These are phyloP conservation scores for Centroberyx gerrardi DNA, from an alignment of 2,797 vertebrate genomes.

Conservation along the genomic window DNA sequence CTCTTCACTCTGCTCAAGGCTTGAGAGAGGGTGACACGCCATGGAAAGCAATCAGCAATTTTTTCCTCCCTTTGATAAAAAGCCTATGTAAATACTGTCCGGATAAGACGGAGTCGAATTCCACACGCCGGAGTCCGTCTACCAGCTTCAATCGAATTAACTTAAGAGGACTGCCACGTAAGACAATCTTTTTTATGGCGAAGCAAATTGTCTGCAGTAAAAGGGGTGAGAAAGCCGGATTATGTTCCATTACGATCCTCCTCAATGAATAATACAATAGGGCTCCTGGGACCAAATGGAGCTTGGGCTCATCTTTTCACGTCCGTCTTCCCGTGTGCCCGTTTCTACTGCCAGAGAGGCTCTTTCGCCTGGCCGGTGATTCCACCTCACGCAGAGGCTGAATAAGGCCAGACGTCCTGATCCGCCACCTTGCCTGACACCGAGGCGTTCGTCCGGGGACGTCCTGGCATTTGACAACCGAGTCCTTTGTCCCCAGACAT, in stretches of 20 bases:
- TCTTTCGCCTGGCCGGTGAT: conserved; percentile 37
- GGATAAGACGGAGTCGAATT: conserved; percentile 39
- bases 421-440: conserved; percentile 22
- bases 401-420: conserved; percentile 27
- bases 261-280: conserved; percentile 73
- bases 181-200: conserved; percentile 52
- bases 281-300: conserved; percentile 63
- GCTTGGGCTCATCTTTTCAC: conserved; percentile 62
- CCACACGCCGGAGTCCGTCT: conserved; percentile 19
- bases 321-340: conserved; percentile 46
- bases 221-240: conserved; percentile 62
- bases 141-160: conserved; percentile 52
- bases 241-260: conserved; percentile 63
- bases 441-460: conserved; percentile 27
- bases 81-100: conserved; percentile 47
- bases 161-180: conserved; percentile 34
- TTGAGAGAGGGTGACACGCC: conserved; percentile 10
- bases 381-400: conserved; percentile 33
- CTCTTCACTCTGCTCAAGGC: not conserved
- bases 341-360: conserved; percentile 32
- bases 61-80: conserved; percentile 36
- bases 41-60: conserved; percentile 42
- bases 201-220: conserved; percentile 63
- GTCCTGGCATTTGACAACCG: conserved; percentile 57
- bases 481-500: conserved; percentile 31